Evolutionary conservation across 2,888 invertebrate genomes (phyloP), one percentile per base, ranked within the genome.

Genomic region (Sphinx pinastri): DNA sequence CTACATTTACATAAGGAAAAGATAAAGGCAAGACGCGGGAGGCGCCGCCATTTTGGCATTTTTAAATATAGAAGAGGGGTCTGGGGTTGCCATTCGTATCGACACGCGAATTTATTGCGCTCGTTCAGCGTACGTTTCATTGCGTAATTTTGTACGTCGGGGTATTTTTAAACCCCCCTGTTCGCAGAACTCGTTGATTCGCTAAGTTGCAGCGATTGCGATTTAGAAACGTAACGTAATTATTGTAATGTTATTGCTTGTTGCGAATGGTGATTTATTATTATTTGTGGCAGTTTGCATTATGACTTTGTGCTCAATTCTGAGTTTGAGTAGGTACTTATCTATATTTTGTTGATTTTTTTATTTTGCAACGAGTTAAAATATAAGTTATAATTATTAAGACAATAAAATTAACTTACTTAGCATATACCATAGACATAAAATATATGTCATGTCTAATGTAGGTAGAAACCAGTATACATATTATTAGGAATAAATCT

Each of bases 1-100:
- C 81, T 69, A 54, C 80, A 93, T 93, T 94, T 92, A 89, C 93
- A 93, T 93, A 92, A 91, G 91, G 87, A 93, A 93, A 91, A 93
- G 91, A 94, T 93, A 93, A 93, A 93, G 93, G 88, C 91, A 92
- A 91, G 92, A 91, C 87, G 90, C 82, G 81, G 81, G 77, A 75
- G 75, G 72, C 76, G 84, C 80, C 84, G 91, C 92, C 92, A 92
- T 93, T 91, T 92, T 92, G 85, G 81, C 83, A 84, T 88, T 89
- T 89, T 88, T 84, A 81, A 84, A 89, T 86, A 85, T 88, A 86
- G 88, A 88, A 88, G 89, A 92, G 92, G 90, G 86, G 84, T 81
- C 72, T 81, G 83, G 85, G 85, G 85, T 82, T 77, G 82, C 71
- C 79, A 81, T 80, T 80, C 84, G 87, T 87, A 86, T 87, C 83